These are phyloP conservation scores for Dendroctonus ponderosae DNA, from an alignment of 1,140 invertebrate genomes.

Conservation along the genomic window DNA sequence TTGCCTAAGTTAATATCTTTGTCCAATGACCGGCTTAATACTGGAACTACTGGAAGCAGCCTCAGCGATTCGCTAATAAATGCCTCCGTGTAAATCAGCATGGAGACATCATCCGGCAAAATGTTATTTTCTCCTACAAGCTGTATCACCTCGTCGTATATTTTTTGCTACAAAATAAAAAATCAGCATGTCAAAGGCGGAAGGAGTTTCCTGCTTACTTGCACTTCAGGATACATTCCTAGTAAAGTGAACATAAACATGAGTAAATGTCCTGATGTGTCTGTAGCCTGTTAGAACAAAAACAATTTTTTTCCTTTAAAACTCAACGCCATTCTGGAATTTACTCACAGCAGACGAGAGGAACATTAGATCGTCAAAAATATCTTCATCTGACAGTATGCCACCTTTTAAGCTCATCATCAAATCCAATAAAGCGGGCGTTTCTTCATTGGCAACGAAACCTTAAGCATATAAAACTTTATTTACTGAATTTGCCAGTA, in stretches of 20 bases:
- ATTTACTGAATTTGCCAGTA: neutral
- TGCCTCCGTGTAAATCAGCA: neutral
- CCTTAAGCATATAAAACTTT: neutral
- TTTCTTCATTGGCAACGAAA: neutral
- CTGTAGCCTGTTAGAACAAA: no score
- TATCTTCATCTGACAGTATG: neutral
- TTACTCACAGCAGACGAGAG: conserved; percentile 6
- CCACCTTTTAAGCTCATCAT: conserved; percentile 1
- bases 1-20: conserved; percentile 1
- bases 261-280: no score
- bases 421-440: neutral
- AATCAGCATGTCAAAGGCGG: neutral
- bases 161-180: neutral
- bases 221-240: neutral
- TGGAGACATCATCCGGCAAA: neutral
- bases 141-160: neutral
- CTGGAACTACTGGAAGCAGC: neutral
- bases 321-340: neutral
- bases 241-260: no score
- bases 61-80: neutral
- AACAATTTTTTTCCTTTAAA: neutral
- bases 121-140: neutral
- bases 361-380: conserved; percentile 1
- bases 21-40: neutral
- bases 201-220: neutral